phyloP scores from a whole-genome alignment of 2,113 vertebrate species.

The Sphaerodactylus townsendi region DNA sequence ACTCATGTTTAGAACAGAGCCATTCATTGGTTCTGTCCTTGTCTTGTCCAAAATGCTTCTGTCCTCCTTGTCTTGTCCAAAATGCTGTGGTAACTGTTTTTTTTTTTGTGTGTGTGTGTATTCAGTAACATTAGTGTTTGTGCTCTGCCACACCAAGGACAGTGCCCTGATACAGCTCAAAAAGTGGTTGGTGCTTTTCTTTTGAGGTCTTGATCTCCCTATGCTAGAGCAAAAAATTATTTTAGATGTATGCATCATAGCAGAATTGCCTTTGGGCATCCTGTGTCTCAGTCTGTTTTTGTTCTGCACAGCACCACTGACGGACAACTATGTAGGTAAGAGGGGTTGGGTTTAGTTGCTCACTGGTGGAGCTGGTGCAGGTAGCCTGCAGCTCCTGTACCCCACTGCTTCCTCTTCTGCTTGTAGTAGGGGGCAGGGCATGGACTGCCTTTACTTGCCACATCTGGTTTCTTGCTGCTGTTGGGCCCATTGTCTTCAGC shows the following conservation, averaged over 20 bases:
- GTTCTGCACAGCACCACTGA: not conserved
- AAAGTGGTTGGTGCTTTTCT: not conserved
- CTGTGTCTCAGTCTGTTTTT: not conserved
- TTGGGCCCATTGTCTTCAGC: not conserved
- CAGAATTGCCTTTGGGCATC: not conserved
- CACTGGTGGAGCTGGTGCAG: constrained; percentile 69
- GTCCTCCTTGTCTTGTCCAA: too few species aligned
- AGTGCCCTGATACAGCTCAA: not conserved
- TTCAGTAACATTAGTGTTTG: constrained; percentile 11
- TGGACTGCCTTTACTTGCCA: constrained; percentile 8
- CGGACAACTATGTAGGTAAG: not conserved
- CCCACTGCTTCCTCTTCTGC: constrained; percentile 11
- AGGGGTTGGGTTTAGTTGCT: constrained; percentile 8
- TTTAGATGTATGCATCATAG: not conserved
- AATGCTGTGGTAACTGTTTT: too few species aligned
- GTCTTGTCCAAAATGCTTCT: too few species aligned
- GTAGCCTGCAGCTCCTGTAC: constrained; percentile 35
- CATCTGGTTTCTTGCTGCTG: not conserved
- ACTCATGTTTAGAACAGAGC: too few species aligned
- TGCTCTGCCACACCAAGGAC: not conserved
- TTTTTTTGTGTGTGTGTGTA: too few species aligned
- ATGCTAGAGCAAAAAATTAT: not conserved
- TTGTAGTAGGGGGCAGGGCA: constrained; percentile 15
- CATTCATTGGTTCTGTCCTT: too few species aligned
- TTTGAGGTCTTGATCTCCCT: not conserved